Evolutionary conservation across 2,797 vertebrate genomes (phyloP).

Genomic region (Ammospiza maritima): DNA sequence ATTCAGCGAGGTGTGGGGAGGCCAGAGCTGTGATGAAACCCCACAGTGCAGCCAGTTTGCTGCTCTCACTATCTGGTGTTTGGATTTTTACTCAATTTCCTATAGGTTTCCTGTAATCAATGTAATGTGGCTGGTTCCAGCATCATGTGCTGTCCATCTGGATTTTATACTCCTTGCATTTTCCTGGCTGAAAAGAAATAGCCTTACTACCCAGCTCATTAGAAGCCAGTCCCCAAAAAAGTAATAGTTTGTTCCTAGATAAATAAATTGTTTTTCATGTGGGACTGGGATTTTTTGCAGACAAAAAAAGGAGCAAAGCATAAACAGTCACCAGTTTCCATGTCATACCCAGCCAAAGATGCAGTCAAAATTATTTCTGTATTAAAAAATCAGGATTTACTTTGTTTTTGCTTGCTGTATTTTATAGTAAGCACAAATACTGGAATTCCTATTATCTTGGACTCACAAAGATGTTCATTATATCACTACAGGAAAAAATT

Average conservation of each 20-base stretch:
- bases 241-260: slow-evolving; percentile 53
- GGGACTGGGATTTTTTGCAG: slow-evolving; percentile 29
- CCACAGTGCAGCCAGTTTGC: neutral
- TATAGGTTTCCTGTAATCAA: slow-evolving; percentile 5
- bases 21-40: neutral
- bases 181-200: slow-evolving; percentile 37
- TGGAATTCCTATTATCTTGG: neutral
- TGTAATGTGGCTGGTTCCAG: neutral
- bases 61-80: neutral
- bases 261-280: slow-evolving; percentile 44
- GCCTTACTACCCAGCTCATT: neutral
- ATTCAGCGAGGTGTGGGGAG: neutral
- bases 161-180: slow-evolving; percentile 19
- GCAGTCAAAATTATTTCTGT: neutral
- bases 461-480: neutral
- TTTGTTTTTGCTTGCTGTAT: neutral
- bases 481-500: neutral
- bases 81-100: neutral
- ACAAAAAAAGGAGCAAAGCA: slow-evolving; percentile 3
- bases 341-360: slow-evolving; percentile 4
- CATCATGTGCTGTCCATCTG: slow-evolving; percentile 62
- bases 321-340: slow-evolving; percentile 37
- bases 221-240: slow-evolving; percentile 14
- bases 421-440: neutral
- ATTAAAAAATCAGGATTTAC: neutral